Base-by-base conservation (phyloP, 2,888 invertebrate species). In the Malachius bipustulatus region DNA sequence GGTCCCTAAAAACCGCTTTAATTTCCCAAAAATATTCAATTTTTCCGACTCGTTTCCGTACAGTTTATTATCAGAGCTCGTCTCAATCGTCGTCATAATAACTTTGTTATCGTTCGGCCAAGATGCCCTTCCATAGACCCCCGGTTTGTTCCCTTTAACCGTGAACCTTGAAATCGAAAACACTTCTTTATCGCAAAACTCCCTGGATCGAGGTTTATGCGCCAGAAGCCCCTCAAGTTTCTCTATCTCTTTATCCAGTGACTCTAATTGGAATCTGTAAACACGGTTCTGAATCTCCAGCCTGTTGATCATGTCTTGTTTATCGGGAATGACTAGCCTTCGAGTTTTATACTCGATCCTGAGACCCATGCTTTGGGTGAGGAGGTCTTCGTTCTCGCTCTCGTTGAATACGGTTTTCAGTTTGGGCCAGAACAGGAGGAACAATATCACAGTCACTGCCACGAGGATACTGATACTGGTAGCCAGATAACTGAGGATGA, bases 231-330 rank as follows among this genome's bases (percentile, higher is more conserved):
- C 63, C 52, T 87, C 84, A 46, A 88, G 60, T 37, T 79, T 72
- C 4, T 73, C 71, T 32, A 87, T 81, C 61, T 88, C 85, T 32
- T 74, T 72, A 56, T 88, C 85, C 31, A 87, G 58, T 10, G 78
- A 76, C 4, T 78, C 77, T 44, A 91, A 75, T 59, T 90, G 87
- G 45, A 81, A 71, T 54, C 79, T 78, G 57, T 88, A 90, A 3
- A 89, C 90, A 47, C 81, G 75, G 62, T 91, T 91, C 62, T 90
- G 90, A 34, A 91, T 84, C 60, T 91, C 88, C 30, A 89, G 83
- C 38, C 91, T 69, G 58, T 85, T 87, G 52, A 82, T 78, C 10
- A 84, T 62, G 53, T 91, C 91, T 47, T 77, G 71, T 32, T 74
- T 75, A 52, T 91, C 90, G 50, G 90, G 87, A 11, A 36, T 44